Evolutionary conservation across 2,113 vertebrate species (phyloP), one percentile per base, ranked within the genome.

Genomic region (Nothocercus nigrocapillus): DNA sequence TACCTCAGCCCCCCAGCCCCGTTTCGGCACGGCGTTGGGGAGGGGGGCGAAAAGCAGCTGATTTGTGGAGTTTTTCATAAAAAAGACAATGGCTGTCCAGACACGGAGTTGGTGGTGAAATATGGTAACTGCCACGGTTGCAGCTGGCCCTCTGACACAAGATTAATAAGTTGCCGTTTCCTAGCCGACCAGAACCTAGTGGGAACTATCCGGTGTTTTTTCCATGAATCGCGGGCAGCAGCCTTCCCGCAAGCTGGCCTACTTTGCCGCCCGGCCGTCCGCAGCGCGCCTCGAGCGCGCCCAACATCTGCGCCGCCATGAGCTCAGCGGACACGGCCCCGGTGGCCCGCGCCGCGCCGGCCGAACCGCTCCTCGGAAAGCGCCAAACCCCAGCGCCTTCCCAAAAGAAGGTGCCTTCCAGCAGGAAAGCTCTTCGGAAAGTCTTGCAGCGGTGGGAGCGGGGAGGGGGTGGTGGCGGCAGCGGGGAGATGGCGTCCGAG

Each of bases 131-230:
- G 98, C 98, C 98, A 98, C 97, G 94, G 98, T 98, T 99, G 99
- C 99, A 99, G 99, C 99, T 99, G 99, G 99, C 99, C 98, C 98
- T 98, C 98, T 98, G 99, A 99, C 99, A 99, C 99, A 98, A 99
- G 99, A 99, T 99, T 99, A 99, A 99, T 99, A 99, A 99, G 98
- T 98, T 98, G 98, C 98, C 98, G 99, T 99, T 99, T 99, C 99
- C 99, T 99, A 98, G 99, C 98, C 99, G 98, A 99, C 99, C 98
- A 98, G 98, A 99, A 98, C 98, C 98, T 98, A 99, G 98, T 99
- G 99, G 99, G 99, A 99, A 99, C 98, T 98, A 99, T 99, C 98
- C 98, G 54, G 98, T 95, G 95, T 98, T 98, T 98, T 98, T 98
- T 98, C 98, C 96, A 93, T 98, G 99, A 98, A 98, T 99, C 99